phyloP scores from a whole-genome alignment of 2,113 vertebrate genomes.

The Panthera uncia region DNA sequence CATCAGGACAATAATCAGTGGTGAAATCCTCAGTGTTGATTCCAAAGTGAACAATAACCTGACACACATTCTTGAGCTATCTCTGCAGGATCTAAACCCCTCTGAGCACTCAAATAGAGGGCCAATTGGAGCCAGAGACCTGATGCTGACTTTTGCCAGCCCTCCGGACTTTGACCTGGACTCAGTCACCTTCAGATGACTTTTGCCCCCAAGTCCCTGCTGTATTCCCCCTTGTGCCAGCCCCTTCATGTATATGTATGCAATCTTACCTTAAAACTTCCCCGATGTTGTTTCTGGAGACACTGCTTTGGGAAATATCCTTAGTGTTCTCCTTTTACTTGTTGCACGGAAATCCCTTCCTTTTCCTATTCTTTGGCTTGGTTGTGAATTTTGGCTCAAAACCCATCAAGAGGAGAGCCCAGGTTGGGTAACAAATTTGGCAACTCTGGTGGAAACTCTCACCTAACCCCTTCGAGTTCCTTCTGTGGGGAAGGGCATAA shows the following conservation, averaged over 20 bases:
- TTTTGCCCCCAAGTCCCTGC: background rate
- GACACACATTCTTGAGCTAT: background rate
- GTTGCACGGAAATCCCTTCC: background rate
- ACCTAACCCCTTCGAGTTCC: background rate
- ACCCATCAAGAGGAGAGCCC: background rate
- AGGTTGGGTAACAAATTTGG: background rate
- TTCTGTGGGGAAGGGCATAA: too few species aligned
- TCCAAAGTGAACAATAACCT: background rate
- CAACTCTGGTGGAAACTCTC: too few species aligned
- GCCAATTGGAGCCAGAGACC: background rate
- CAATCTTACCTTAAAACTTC: background rate
- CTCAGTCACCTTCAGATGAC: too few species aligned
- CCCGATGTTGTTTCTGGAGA: background rate
- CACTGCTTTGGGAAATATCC: background rate
- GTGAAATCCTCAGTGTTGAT: background rate
- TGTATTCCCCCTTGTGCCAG: background rate
- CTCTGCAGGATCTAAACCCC: background rate
- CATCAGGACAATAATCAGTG: background rate
- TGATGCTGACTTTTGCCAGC: too few species aligned
- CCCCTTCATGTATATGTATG: background rate
- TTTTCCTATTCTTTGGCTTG: background rate
- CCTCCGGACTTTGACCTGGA: too few species aligned
- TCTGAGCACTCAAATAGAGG: background rate
- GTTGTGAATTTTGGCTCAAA: background rate
- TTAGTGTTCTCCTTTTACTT: background rate